These are phyloP conservation scores for Mystacornis crossleyi DNA, from an alignment of 2,113 vertebrate species.

Conservation along the genomic window DNA sequence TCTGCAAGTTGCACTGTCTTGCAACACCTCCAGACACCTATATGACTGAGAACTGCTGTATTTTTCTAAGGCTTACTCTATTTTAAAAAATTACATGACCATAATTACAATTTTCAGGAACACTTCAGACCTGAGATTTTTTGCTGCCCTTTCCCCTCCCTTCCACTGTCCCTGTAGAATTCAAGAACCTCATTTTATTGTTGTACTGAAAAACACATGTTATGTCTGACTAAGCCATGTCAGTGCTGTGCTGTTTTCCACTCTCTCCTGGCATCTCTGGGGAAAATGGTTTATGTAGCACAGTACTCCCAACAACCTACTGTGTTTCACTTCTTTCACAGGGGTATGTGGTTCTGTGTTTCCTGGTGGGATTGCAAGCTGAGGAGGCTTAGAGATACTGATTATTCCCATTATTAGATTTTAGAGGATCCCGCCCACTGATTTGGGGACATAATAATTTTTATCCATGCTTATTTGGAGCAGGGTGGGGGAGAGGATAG, in stretches of 20 bases:
- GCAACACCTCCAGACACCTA: rapidly evolving
- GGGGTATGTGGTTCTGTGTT: background rate
- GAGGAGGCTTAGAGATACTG: background rate
- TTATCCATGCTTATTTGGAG: background rate
- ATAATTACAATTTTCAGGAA: background rate
- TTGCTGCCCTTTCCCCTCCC: background rate
- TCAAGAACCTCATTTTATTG: background rate
- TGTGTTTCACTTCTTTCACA: background rate
- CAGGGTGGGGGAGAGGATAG: background rate
- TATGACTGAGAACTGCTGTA: background rate
- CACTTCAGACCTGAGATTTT: background rate
- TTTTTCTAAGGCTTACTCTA: background rate
- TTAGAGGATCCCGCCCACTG: background rate
- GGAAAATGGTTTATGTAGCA: background rate
- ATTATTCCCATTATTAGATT: background rate
- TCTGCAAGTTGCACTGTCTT: background rate
- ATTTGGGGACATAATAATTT: background rate
- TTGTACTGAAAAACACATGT: background rate
- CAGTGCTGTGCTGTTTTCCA: background rate
- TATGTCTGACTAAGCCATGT: background rate
- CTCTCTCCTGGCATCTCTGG: background rate
- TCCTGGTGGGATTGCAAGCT: background rate
- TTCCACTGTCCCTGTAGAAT: background rate
- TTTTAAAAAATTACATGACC: background rate
- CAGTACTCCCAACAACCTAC: background rate